A percentile compares a stretch with the other conserved stretches of the same genome.
phyloP scores from a whole-genome alignment of 2,888 invertebrate genomes.

The Plagodis dolabraria region DNA sequence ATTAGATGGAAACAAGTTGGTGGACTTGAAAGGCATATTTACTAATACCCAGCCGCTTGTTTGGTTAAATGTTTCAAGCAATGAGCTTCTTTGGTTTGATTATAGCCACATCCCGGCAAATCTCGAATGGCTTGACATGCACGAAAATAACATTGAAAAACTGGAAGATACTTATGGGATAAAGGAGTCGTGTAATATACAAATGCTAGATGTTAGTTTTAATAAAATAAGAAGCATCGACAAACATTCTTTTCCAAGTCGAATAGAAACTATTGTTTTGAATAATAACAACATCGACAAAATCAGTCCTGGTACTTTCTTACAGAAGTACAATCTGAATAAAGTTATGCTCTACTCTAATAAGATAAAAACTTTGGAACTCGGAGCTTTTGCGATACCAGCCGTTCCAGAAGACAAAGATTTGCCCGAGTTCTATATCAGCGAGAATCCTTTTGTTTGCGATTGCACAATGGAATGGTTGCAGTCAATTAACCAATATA shows the following conservation, averaged over 20 bases:
- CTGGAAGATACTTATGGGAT: slow-evolving; percentile 90
- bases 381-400: slow-evolving; percentile 88
- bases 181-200: slow-evolving; percentile 87
- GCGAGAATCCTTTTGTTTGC: slow-evolving; percentile 93
- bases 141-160: slow-evolving; percentile 90
- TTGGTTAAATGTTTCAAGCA: slow-evolving; percentile 93
- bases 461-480: slow-evolving; percentile 96
- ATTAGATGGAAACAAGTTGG: slow-evolving; percentile 91
- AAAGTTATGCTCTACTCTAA: slow-evolving; percentile 92
- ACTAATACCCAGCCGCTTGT: slow-evolving; percentile 89
- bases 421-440: slow-evolving; percentile 91
- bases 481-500: slow-evolving; percentile 90
- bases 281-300: slow-evolving; percentile 90
- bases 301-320: slow-evolving; percentile 89
- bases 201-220: slow-evolving; percentile 91
- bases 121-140: slow-evolving; percentile 92
- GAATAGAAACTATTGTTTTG: slow-evolving; percentile 88
- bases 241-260: slow-evolving; percentile 89
- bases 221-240: slow-evolving; percentile 89
- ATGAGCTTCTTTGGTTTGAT: slow-evolving; percentile 91
- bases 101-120: slow-evolving; percentile 91
- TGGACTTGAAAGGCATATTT: slow-evolving; percentile 91
- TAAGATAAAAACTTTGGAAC: slow-evolving; percentile 88
- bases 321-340: slow-evolving; percentile 88
- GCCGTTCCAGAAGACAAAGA: slow-evolving; percentile 87